Conservation (phyloP, 2,888 invertebrate genomes). For the Drosophila lutescens region DNA sequence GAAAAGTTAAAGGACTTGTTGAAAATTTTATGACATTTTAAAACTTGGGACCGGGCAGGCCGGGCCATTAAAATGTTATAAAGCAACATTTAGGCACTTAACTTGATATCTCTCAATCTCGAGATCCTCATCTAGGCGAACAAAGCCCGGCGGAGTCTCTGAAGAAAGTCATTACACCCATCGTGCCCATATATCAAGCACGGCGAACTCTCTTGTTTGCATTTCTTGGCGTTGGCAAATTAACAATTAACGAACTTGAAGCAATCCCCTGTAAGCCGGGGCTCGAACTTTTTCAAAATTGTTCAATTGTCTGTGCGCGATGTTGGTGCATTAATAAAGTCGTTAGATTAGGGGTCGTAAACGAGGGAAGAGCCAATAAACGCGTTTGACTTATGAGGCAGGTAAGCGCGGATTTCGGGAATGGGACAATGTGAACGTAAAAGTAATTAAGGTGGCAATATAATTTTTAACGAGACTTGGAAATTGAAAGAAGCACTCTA, state of each 20-base stretch:
- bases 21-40: constrained; percentile 77
- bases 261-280: constrained; percentile 15
- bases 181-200: constrained; percentile 24
- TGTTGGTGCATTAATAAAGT: constrained; percentile 34
- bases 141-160: constrained; percentile 29
- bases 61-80: constrained; percentile 75
- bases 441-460: too few relatives aligned
- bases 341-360: constrained; percentile 19
- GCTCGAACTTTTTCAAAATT: constrained; percentile 34
- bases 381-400: constrained; percentile 29
- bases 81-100: constrained; percentile 76
- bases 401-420: constrained; percentile 19
- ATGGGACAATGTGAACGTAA: not conserved
- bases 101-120: constrained; percentile 72
- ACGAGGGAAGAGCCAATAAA: constrained; percentile 29
- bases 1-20: constrained; percentile 70
- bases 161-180: constrained; percentile 54
- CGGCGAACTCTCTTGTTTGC: constrained; percentile 45
- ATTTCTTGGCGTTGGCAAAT: constrained; percentile 47
- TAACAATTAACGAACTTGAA: constrained; percentile 63
- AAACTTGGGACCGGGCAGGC: constrained; percentile 51
- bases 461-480: not conserved
- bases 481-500: too few relatives aligned
- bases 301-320: constrained; percentile 52
- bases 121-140: constrained; percentile 56